Evolutionary conservation across 2,888 invertebrate species (phyloP).

Genomic region (Opisthograptis luteolata): DNA sequence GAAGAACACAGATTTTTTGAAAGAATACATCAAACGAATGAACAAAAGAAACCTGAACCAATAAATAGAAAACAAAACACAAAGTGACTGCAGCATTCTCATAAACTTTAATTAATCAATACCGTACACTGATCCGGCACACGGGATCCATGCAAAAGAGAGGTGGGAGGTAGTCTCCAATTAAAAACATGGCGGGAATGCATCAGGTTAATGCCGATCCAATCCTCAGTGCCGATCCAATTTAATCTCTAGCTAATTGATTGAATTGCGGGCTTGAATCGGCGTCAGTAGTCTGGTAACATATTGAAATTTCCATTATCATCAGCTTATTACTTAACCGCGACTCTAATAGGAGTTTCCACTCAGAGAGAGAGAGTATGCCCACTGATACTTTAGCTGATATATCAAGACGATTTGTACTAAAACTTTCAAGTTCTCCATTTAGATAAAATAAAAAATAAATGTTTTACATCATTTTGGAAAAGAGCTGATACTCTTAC

Average conservation of each 20-base stretch:
- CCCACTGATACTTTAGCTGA: no score
- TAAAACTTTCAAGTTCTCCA: no score
- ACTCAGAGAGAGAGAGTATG: no score
- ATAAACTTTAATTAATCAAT: background rate
- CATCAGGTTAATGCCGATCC: slow-evolving; percentile 1
- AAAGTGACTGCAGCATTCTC: background rate
- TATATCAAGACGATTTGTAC: no score
- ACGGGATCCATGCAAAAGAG: slow-evolving; percentile 2
- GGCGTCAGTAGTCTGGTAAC: no score
- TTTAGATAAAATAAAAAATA: no score
- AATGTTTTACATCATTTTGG: no score
- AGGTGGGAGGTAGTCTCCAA: slow-evolving; percentile 5
- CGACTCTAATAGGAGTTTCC: no score
- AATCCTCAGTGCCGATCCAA: background rate
- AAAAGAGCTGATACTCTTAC: no score
- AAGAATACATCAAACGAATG: background rate
- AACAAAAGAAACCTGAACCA: background rate
- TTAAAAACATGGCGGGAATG: slow-evolving; percentile 10
- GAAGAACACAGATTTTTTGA: no score
- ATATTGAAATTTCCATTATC: no score
- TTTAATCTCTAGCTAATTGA: slow-evolving; percentile 2
- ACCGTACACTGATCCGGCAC: background rate
- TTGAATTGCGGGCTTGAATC: background rate
- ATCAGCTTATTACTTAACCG: no score
- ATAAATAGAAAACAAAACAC: background rate